Evolutionary conservation across 2,888 invertebrate genomes (phyloP).

Genomic region (Tetragonisca angustula): DNA sequence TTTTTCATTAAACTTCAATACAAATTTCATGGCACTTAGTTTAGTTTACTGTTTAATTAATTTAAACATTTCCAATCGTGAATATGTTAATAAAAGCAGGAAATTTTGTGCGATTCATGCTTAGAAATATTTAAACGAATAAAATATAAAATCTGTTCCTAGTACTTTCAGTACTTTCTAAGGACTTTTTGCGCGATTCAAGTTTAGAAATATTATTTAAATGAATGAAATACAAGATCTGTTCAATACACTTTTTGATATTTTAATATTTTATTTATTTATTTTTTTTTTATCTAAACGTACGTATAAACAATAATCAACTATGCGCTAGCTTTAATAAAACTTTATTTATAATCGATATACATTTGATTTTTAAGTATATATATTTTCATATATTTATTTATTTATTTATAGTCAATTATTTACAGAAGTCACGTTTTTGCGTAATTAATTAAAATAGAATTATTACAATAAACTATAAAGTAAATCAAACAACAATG

Average conservation of each 20-base stretch:
- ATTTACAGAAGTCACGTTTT: slow-evolving; percentile 77
- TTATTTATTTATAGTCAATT: slow-evolving; percentile 74
- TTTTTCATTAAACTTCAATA: no score
- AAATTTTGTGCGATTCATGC: no score
- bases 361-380: slow-evolving; percentile 69
- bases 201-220: not conserved
- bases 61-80: no score
- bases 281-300: not conserved
- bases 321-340: slow-evolving; percentile 70
- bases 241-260: not conserved
- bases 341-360: slow-evolving; percentile 76
- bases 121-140: no score
- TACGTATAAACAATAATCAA: not conserved
- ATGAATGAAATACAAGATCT: not conserved
- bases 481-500: slow-evolving; percentile 81
- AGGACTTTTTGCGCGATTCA: not conserved
- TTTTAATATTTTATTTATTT: not conserved
- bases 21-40: no score
- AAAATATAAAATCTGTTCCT: not conserved
- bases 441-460: slow-evolving; percentile 77
- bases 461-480: slow-evolving; percentile 81
- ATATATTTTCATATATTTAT: slow-evolving; percentile 40
- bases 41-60: no score
- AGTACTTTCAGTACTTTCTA: no score
- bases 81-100: no score